phyloP scores from a whole-genome alignment of 1,140 invertebrate species.

The Microplitis mediator region DNA sequence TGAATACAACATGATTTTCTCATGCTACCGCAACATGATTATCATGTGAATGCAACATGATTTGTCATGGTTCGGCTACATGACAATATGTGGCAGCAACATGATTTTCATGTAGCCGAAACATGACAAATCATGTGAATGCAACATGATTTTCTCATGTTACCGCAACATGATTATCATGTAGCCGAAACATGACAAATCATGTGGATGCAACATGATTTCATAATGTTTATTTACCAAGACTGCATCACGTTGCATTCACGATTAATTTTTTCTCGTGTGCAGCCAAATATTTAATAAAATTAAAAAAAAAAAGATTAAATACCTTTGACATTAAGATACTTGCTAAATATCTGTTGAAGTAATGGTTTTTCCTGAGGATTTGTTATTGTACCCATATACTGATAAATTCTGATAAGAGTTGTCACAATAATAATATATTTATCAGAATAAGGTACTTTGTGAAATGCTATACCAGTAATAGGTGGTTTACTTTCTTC shows the following conservation, averaged over 20 bases:
- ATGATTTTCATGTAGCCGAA: no score
- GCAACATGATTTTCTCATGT: no score
- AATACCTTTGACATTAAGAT: slow-evolving; percentile 75
- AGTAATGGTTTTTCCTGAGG: slow-evolving; percentile 80
- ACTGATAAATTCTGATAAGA: slow-evolving; percentile 82
- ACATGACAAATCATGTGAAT: no score
- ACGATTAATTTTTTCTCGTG: neutral
- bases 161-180: no score
- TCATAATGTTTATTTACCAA: slow-evolving; percentile 17
- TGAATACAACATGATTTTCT: no score
- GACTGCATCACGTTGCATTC: no score
- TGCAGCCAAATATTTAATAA: neutral
- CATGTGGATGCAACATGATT: no score
- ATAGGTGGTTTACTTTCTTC: slow-evolving; percentile 75
- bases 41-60: no score
- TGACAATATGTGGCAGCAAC: no score
- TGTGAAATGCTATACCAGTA: slow-evolving; percentile 84
- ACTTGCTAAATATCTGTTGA: slow-evolving; percentile 81
- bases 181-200: no score
- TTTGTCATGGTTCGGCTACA: no score
- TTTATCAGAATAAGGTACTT: slow-evolving; percentile 71
- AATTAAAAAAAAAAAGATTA: neutral
- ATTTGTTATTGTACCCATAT: slow-evolving; percentile 74
- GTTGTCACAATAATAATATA: slow-evolving; percentile 86
- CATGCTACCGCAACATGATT: no score